Evolutionary conservation across 2,888 invertebrate genomes (phyloP), one percentile per base, ranked within the genome.

Genomic region (Tiliacea aurago): DNA sequence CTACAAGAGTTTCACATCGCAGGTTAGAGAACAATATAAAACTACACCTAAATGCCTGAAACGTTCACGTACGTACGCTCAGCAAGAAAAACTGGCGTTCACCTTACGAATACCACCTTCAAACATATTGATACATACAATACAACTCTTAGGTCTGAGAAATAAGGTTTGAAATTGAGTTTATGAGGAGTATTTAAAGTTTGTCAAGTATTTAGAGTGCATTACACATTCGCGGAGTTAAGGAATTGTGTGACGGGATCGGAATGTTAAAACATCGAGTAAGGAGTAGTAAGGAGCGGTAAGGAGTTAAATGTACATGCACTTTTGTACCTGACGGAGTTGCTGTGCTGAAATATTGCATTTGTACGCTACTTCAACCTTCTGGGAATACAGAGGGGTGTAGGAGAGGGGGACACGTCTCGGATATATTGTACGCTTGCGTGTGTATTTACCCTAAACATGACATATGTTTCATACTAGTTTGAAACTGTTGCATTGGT

Each of bases 201-300:
- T 78, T 70, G 85, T 79, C 64, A 81, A 81, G 85, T 87, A 85
- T 87, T 86, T 86, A 87, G 86, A 89, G 88, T 91, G 91, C 90
- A 91, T 91, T 91, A 91, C 89, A 89, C 91, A 90, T 91, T 89
- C 90, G 88, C 82, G 85, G 86, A 90, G 90, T 90, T 86, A 90
- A 90, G 84, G 79, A 89, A 89, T 88, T 86, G 87, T 85, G 89
- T 86, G 86, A 90, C 88, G 85, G 78, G 82, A 81, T 70, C 84
- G 84, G 91, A 91, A 91, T 91, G 86, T 76, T 90, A 88, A 91
- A 89, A 87, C 86, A 88, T 71, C 72, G 70, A 56, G 80, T 70
- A 72, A 80, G 79, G 73, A 68, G 66, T 45, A 33, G 77, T 55
- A 53, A 64, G 20, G 72, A 71, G 51, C 58, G 61, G 82, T 68